Percentiles rank a stretch among this genome's conserved stretches.
These are phyloP conservation scores for Cyrtorhinus lividipennis DNA, from an alignment of 1,140 invertebrate genomes.

Conservation along the genomic window DNA sequence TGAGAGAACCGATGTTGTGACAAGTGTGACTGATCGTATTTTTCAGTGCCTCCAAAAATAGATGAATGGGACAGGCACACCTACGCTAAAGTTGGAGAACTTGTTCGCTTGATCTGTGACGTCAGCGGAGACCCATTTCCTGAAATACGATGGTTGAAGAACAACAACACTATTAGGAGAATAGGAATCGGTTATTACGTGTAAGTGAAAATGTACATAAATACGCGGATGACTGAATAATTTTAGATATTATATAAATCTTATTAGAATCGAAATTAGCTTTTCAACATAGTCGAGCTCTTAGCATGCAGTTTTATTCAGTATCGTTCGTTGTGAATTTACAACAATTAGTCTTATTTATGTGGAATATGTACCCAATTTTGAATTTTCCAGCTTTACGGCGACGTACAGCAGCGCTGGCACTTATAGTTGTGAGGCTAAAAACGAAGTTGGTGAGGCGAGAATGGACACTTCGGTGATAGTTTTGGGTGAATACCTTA, in stretches of 20 bases:
- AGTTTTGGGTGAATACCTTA: neutral
- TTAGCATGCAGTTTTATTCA: too few relatives aligned
- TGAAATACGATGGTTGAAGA: conserved; percentile 16
- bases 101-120: conserved; percentile 21
- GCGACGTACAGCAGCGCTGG: too few relatives aligned
- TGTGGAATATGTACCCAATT: too few relatives aligned
- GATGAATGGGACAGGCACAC: neutral
- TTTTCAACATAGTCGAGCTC: too few relatives aligned
- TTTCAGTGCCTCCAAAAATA: conserved; percentile 23
- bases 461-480: neutral
- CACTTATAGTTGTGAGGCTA: neutral
- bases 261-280: too few relatives aligned
- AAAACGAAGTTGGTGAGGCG: neutral
- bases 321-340: too few relatives aligned
- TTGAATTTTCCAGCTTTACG: too few relatives aligned
- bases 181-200: neutral
- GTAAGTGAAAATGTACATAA: neutral
- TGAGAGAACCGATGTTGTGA: too few relatives aligned
- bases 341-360: too few relatives aligned
- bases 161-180: neutral
- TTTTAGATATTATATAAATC: too few relatives aligned
- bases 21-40: too few relatives aligned
- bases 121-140: conserved; percentile 22
- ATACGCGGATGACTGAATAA: too few relatives aligned
- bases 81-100: conserved; percentile 20